Conservation (phyloP, 2,113 vertebrate genomes). For the Furnarius figulus region DNA sequence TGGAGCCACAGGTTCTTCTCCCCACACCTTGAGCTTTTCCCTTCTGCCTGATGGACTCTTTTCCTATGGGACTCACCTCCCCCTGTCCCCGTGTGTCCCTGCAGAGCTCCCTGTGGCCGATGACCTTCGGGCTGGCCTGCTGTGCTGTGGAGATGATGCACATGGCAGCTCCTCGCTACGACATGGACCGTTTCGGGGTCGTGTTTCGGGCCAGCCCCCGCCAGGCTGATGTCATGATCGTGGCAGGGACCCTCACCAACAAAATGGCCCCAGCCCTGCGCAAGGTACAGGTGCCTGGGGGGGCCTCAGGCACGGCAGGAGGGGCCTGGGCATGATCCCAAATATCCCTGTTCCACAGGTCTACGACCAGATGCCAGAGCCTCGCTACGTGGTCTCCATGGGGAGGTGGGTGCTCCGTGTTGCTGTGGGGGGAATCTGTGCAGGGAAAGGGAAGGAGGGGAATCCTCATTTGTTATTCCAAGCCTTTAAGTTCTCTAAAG, state of each 20-base stretch:
- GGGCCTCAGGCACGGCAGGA: accelerated
- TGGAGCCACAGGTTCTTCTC: accelerated
- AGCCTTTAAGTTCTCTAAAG: accelerated
- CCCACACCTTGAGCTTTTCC: accelerated
- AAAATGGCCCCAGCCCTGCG: constrained; percentile 96
- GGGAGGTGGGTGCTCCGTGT: constrained; percentile 80
- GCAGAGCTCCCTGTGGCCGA: constrained; percentile 95
- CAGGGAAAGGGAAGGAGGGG: not conserved
- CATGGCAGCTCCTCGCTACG: constrained; percentile 93
- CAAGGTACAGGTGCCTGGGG: constrained; percentile 70
- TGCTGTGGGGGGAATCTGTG: accelerated
- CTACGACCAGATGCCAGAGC: constrained; percentile 98
- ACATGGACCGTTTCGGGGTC: constrained; percentile 97
- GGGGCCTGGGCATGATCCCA: accelerated
- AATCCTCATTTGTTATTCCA: not conserved
- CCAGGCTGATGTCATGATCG: constrained; percentile 95
- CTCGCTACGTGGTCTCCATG: constrained; percentile 97
- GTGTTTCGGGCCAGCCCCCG: constrained; percentile 94
- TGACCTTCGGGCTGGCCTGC: constrained; percentile 96
- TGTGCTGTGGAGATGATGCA: constrained; percentile 99
- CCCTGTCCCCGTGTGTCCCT: not conserved
- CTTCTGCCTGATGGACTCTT: not conserved
- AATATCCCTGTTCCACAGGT: constrained; percentile 76
- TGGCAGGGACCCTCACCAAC: constrained; percentile 93
- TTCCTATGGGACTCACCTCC: accelerated